Conservation (phyloP, 2,888 invertebrate species). For the Acleris emargana region DNA sequence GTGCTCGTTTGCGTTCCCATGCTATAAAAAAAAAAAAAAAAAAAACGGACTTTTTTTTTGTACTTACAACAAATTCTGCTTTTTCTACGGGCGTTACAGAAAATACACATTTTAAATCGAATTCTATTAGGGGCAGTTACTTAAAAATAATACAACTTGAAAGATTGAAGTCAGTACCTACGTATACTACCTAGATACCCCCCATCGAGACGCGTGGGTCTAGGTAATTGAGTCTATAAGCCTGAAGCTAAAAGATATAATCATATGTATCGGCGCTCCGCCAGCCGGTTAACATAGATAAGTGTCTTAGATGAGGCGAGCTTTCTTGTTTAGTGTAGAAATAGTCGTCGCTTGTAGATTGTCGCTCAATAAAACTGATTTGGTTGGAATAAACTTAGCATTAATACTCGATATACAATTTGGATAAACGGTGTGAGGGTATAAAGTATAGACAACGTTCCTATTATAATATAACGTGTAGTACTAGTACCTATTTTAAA, state of each 20-base stretch:
- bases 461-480: too few species aligned
- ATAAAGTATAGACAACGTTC: too few species aligned
- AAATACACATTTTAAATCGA: too few species aligned
- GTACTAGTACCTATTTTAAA: too few species aligned
- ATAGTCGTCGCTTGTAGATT: conserved; percentile 14
- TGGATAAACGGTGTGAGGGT: too few species aligned
- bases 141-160: not conserved
- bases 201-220: conserved; percentile 11
- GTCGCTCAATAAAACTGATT: conserved; percentile 19
- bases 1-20: too few species aligned
- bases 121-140: too few species aligned
- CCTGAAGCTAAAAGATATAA: conserved; percentile 26
- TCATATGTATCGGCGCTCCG: conserved; percentile 18
- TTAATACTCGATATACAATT: not conserved
- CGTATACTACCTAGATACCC: not conserved
- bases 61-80: too few species aligned
- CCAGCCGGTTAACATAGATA: conserved; percentile 25
- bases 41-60: too few species aligned
- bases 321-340: conserved; percentile 16
- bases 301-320: conserved; percentile 15
- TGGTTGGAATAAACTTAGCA: conserved; percentile 8
- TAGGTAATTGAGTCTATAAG: conserved; percentile 7
- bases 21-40: too few species aligned
- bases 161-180: not conserved
- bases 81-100: too few species aligned